Base-by-base conservation (phyloP, 1,140 invertebrate species). In the Pemphigus obesinymphae region DNA sequence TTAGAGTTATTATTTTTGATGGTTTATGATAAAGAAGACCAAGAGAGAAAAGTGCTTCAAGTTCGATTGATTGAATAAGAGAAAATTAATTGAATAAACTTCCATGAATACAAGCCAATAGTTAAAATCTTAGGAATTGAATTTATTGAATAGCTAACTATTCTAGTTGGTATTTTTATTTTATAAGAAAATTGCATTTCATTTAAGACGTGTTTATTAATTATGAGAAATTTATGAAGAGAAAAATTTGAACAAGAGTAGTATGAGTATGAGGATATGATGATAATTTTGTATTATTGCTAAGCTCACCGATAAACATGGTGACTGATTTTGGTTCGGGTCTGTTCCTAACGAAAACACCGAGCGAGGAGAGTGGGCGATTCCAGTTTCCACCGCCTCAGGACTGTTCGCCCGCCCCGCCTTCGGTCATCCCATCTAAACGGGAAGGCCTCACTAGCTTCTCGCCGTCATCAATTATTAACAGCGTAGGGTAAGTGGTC, bases 271-370 rank as follows among this genome's bases (percentile, higher is more conserved):
- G 76, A 80, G 76, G 76, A 80, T 80, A 13, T 58, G 76, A 80
- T 80, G 53, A 80, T 80, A 80, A 80, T 80, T 80, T 80, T 80
- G 37, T 80, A n/a, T 80, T 61, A 61, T 80, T 80, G 34, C 55
- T 1, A 80, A 95, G 94, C 89, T 95, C 94, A 85, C 93, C 94
- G 86, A 95, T 95, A 89, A 94, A 94, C 90, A 90, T 95, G 90
- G 93, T 94, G 87, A 91, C 90, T 87, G 93, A 95, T 90, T 92
- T 95, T 89, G 93, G 93, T 87, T 93, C 93, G 85, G 93, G 93
- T 88, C 82, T 85, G 58, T 94, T 94, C 90, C 88, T 91, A 86
- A 93, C 90, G 90, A 95, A 94, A 90, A 94, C 93, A 84, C 93
- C 93, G 85, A 94, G 93, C 86, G 93, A 95, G 89, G 93, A 94